Conservation (phyloP, 2,888 invertebrate species). For the Liodrosophila aerea region DNA sequence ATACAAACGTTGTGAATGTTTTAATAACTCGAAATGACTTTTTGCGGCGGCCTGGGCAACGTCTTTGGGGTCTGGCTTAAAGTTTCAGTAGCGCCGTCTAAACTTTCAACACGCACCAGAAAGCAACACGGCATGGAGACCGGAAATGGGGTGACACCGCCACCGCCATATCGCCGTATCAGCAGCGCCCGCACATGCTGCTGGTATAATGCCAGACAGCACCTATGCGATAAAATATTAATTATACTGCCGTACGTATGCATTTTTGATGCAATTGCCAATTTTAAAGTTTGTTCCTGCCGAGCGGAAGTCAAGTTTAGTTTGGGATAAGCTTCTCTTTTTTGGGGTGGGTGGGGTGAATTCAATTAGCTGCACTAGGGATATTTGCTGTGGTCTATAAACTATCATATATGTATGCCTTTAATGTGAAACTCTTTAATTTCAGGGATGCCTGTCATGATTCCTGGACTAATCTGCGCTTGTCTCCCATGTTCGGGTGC, state of each 20-base stretch:
- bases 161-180: neutral
- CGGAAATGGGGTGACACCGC: conserved; percentile 13
- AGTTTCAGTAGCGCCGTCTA: conserved; percentile 50
- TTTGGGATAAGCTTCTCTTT: conserved; percentile 6
- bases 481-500: conserved; percentile 95
- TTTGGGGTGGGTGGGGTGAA: conserved; percentile 47
- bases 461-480: conserved; percentile 92
- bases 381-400: conserved; percentile 8
- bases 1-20: conserved; percentile 79
- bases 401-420: conserved; percentile 7
- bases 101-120: conserved; percentile 66
- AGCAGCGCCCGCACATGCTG: conserved; percentile 3
- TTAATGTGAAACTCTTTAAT: conserved; percentile 35
- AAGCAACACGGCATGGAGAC: conserved; percentile 20
- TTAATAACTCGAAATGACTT: conserved; percentile 78
- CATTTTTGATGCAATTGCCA: conserved; percentile 75
- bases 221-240: conserved; percentile 71
- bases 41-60: conserved; percentile 56
- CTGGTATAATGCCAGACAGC: conserved; percentile 20
- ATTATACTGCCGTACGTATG: conserved; percentile 72
- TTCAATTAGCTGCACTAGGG: conserved; percentile 53
- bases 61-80: conserved; percentile 36
- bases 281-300: conserved; percentile 68
- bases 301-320: conserved; percentile 59
- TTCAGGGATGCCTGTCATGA: conserved; percentile 92